Evolutionary conservation across 2,888 invertebrate species (phyloP).

Genomic region (Callinectes sapidus): DNA sequence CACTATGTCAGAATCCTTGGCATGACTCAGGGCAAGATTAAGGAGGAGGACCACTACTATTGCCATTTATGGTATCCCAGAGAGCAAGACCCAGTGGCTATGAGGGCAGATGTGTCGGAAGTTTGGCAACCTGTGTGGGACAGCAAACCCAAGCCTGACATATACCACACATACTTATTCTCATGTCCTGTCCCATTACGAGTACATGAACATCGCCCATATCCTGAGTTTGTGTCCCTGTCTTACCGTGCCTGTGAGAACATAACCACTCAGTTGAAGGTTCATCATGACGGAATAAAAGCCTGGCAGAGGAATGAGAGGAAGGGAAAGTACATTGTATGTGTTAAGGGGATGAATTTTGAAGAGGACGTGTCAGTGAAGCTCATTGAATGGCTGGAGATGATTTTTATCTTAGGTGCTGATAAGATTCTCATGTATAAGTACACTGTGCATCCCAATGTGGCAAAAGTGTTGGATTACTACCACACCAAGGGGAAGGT

Average conservation of each 20-base stretch:
- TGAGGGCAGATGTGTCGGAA: constrained; percentile 74
- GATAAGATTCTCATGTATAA: constrained; percentile 83
- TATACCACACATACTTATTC: constrained; percentile 80
- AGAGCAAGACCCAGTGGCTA: constrained; percentile 32
- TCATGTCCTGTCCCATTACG: constrained; percentile 81
- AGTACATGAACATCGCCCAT: constrained; percentile 73
- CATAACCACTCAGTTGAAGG: constrained; percentile 77
- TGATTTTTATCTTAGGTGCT: constrained; percentile 83
- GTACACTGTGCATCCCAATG: constrained; percentile 80
- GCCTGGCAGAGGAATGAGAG: constrained; percentile 69
- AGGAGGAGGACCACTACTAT: neutral
- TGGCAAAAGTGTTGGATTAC: constrained; percentile 79
- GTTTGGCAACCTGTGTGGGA: constrained; percentile 84
- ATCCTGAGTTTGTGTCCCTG: constrained; percentile 78
- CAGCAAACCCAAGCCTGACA: constrained; percentile 72
- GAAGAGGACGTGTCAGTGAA: constrained; percentile 80
- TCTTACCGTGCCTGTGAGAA: constrained; percentile 79
- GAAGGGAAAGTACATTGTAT: constrained; percentile 80
- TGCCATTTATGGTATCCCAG: constrained; percentile 65
- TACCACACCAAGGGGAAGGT: constrained; percentile 79
- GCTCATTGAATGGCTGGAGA: constrained; percentile 85
- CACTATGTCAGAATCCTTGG: constrained; percentile 73
- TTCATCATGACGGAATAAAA: constrained; percentile 74
- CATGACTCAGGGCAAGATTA: constrained; percentile 67
- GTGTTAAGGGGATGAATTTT: constrained; percentile 85